A percentile compares a stretch with the other conserved stretches of the same genome.
These are phyloP conservation scores for Colostygia pectinataria DNA, from an alignment of 2,888 invertebrate species.

Conservation along the genomic window DNA sequence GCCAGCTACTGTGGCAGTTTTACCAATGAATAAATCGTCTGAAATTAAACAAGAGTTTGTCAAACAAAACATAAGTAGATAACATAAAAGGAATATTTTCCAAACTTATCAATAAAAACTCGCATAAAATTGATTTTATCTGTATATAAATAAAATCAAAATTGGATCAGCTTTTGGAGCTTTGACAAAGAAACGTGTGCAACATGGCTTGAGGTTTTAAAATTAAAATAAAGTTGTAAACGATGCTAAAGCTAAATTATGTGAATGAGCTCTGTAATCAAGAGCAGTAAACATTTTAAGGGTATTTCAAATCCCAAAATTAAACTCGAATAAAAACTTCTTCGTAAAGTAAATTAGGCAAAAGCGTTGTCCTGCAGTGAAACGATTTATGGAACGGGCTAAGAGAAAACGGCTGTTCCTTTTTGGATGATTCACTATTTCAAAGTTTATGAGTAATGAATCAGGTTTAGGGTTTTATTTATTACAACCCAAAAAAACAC, in stretches of 20 bases:
- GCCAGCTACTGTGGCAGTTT: slow-evolving; percentile 88
- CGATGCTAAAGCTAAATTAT: slow-evolving; percentile 13
- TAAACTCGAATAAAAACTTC: slow-evolving; percentile 30
- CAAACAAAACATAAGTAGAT: too few species aligned
- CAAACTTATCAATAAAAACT: too few species aligned
- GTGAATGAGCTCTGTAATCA: slow-evolving; percentile 11
- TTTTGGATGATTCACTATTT: slow-evolving; percentile 18
- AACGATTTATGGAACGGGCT: slow-evolving; percentile 20
- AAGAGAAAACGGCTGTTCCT: slow-evolving; percentile 2
- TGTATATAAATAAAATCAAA: neutral
- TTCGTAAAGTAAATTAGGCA: slow-evolving; percentile 20
- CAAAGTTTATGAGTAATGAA: slow-evolving; percentile 2
- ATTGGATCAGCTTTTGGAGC: neutral
- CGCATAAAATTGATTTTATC: too few species aligned
- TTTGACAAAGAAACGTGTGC: too few species aligned
- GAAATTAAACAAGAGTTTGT: slow-evolving; percentile 20
- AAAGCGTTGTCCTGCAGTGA: neutral
- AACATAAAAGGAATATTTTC: neutral
- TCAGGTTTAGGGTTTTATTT: slow-evolving; percentile 4
- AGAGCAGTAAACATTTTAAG: slow-evolving; percentile 20
- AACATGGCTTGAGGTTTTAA: neutral
- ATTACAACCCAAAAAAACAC: too few species aligned
- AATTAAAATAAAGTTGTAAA: slow-evolving; percentile 28
- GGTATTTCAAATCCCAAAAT: slow-evolving; percentile 23
- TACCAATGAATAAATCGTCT: slow-evolving; percentile 87